Percentiles rank a stretch among this genome's conserved stretches.
Evolutionary conservation across 1,140 invertebrate species (phyloP).

Genomic region (Drosophila punjabiensis): DNA sequence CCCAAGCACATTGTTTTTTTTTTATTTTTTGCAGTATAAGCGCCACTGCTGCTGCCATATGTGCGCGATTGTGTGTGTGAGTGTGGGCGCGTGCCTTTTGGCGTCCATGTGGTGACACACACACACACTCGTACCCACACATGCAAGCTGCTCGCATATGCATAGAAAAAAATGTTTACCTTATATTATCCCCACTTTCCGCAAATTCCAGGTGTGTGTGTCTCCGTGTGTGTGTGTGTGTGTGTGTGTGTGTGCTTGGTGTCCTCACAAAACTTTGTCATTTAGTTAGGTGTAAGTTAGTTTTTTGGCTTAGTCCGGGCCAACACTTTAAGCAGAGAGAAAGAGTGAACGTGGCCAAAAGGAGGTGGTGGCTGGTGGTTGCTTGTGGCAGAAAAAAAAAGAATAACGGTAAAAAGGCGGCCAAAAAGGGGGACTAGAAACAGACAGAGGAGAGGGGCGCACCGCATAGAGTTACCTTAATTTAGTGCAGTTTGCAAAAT

Average conservation of each 20-base stretch:
- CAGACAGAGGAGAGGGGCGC: not conserved
- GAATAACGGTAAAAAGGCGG: not conserved
- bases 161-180: constrained; percentile 50
- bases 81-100: constrained; percentile 39
- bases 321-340: constrained; percentile 72
- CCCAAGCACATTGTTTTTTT: too few species aligned
- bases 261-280: constrained; percentile 69
- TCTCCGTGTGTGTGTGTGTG: not conserved
- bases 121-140: constrained; percentile 1
- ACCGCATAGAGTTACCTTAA: constrained; percentile 63
- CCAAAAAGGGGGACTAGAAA: not conserved
- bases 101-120: constrained; percentile 25
- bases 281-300: constrained; percentile 81
- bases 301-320: constrained; percentile 72
- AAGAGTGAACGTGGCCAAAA: constrained; percentile 24
- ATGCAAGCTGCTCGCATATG: constrained; percentile 38
- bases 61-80: constrained; percentile 8
- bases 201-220: constrained; percentile 3
- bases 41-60: constrained; percentile 1
- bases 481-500: constrained; percentile 79
- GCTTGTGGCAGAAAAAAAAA: not conserved
- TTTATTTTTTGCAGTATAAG: not conserved
- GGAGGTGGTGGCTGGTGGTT: not conserved
- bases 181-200: constrained; percentile 34
- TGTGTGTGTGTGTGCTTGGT: constrained; percentile 1